phyloP scores from a whole-genome alignment of 2,113 vertebrate species.

The Chaetodon trifascialis region DNA sequence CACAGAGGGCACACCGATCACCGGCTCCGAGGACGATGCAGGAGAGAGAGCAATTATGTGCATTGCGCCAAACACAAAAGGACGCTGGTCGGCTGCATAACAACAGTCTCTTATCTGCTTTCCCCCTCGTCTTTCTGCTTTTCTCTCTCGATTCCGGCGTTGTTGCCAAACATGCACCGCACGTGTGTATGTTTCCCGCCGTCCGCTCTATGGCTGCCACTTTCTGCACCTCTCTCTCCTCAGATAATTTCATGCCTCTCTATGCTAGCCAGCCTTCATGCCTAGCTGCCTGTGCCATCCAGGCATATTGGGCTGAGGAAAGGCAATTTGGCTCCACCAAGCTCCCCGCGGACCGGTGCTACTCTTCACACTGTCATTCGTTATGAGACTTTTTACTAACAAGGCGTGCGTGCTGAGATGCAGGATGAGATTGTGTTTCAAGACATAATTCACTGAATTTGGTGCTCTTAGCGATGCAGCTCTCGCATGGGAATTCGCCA shows the following conservation, averaged over 20 bases:
- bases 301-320: conserved; percentile 70
- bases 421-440: conserved; percentile 59
- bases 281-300: conserved; percentile 71
- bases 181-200: conserved; percentile 1
- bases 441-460: conserved; percentile 63
- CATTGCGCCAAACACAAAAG: conserved; percentile 71
- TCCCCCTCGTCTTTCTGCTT: conserved; percentile 50
- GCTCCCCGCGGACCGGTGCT: conserved; percentile 67
- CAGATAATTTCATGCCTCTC: conserved; percentile 67
- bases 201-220: conserved; percentile 46
- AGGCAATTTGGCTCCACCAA: conserved; percentile 72
- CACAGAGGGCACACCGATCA: conserved; percentile 64
- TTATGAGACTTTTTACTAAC: conserved; percentile 72
- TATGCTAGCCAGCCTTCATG: conserved; percentile 74
- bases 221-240: conserved; percentile 43
- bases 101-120: conserved; percentile 66
- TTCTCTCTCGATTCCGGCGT: conserved; percentile 43
- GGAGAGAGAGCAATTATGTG: conserved; percentile 68
- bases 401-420: conserved; percentile 65
- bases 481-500: conserved; percentile 32
- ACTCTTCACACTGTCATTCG: conserved; percentile 73
- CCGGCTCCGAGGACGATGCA: conserved; percentile 46
- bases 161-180: conserved; percentile 41
- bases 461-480: conserved; percentile 46
- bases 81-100: conserved; percentile 54